phyloP scores from a whole-genome alignment of 2,113 vertebrate species.

The Arvicanthis niloticus region DNA sequence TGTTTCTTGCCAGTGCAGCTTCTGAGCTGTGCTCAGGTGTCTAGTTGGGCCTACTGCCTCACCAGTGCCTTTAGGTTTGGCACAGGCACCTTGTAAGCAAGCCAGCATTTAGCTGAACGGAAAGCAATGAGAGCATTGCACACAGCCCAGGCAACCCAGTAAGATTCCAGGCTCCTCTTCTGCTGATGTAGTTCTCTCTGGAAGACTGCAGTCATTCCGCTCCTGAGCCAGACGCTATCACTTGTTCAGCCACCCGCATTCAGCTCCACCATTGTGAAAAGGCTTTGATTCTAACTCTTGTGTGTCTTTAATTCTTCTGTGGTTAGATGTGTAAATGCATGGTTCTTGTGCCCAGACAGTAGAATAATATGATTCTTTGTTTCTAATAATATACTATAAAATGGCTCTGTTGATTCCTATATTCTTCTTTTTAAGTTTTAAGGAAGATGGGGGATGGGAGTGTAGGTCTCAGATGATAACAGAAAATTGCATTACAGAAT shows the following conservation, averaged over 20 bases:
- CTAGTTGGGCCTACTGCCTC: not conserved
- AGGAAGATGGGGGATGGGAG: not conserved
- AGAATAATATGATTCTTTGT: not conserved
- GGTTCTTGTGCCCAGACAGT: not conserved
- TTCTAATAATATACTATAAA: not conserved
- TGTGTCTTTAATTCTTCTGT: not conserved
- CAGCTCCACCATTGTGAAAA: not conserved
- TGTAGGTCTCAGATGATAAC: not conserved
- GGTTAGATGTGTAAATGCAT: not conserved
- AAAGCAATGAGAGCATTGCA: accelerated
- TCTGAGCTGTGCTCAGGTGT: not conserved
- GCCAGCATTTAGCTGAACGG: not conserved
- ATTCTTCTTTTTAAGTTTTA: not conserved
- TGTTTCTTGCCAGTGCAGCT: not conserved
- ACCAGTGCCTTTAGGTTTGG: not conserved
- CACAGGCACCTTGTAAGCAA: not conserved
- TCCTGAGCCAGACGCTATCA: not conserved
- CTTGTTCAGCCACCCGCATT: not conserved
- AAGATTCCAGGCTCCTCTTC: not conserved
- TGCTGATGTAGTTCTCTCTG: not conserved
- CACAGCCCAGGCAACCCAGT: accelerated
- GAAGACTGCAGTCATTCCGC: not conserved
- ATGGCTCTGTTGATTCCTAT: not conserved
- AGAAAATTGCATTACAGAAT: not conserved
- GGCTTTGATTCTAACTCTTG: not conserved